phyloP scores from a whole-genome alignment of 53 echinoderm and acorn worm species.

The Holothuria leucospilota region DNA sequence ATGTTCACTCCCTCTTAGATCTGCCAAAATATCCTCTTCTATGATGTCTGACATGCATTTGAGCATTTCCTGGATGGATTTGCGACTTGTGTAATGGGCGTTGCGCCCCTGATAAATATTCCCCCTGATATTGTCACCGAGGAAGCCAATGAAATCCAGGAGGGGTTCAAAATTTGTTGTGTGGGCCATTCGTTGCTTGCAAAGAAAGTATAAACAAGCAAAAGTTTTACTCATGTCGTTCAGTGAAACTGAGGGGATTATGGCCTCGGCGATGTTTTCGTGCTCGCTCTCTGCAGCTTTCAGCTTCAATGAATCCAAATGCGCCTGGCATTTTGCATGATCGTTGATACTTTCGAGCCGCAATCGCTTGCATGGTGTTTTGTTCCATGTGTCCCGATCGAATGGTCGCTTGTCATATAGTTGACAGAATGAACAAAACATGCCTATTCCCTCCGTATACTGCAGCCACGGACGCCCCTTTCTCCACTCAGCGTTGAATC shows the following conservation, averaged over 20 bases:
- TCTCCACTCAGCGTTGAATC: background rate
- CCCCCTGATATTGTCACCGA: background rate
- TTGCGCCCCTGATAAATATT: background rate
- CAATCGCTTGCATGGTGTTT: conserved; percentile 30
- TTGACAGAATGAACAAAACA: conserved; percentile 40
- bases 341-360: conserved; percentile 36
- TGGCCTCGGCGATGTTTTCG: conserved; percentile 12
- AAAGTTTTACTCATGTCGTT: conserved; percentile 43
- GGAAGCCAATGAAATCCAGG: conserved; percentile 26
- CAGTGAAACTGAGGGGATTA: conserved; percentile 29
- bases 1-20: conserved; percentile 13
- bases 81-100: conserved; percentile 17
- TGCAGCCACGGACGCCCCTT: background rate
- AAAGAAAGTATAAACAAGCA: conserved; percentile 44
- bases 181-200: conserved; percentile 50
- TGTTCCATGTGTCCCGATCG: conserved; percentile 35
- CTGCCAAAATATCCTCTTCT: conserved; percentile 30
- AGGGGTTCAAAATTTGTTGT: conserved; percentile 49
- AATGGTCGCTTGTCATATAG: conserved; percentile 16
- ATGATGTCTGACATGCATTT: conserved; percentile 37
- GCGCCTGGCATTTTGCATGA: conserved; percentile 17
- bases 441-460: conserved; percentile 23
- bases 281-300: conserved; percentile 5
- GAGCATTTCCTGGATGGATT: conserved; percentile 33
- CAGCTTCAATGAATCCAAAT: conserved; percentile 1